phyloP scores from a whole-genome alignment of 2,113 vertebrate genomes.

The Gallinago undulata region DNA sequence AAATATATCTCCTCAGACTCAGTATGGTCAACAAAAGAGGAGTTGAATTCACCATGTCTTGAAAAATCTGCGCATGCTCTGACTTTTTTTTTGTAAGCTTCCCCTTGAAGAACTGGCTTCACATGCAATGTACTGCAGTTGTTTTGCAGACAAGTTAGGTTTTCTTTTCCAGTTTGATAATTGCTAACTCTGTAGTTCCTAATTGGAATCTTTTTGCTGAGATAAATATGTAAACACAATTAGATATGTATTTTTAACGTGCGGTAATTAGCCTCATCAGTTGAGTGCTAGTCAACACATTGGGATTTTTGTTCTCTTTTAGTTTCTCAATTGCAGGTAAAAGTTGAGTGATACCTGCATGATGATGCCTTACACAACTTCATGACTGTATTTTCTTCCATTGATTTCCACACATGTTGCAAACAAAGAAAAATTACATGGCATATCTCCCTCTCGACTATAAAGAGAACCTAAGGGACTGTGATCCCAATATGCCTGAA shows the following conservation, averaged over 20 bases:
- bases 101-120: neutral
- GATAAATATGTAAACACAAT: slow-evolving; percentile 48
- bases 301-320: neutral
- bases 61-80: neutral
- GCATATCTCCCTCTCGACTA: neutral
- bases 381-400: neutral
- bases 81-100: neutral
- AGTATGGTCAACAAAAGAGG: neutral
- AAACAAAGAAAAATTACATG: neutral
- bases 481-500: neutral
- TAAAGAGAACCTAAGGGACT: neutral
- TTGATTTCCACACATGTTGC: neutral
- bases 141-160: neutral
- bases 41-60: neutral
- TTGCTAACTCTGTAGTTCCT: slow-evolving; percentile 37
- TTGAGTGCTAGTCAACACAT: neutral
- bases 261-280: neutral
- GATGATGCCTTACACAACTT: neutral
- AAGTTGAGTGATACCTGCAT: neutral
- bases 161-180: slow-evolving; percentile 22
- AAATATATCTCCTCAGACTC: neutral
- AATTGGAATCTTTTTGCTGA: slow-evolving; percentile 59
- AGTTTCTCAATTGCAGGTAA: neutral
- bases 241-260: neutral
- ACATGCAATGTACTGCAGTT: neutral